Conservation (phyloP, 1,140 invertebrate genomes). For the Cataglyphis hispanica region DNA sequence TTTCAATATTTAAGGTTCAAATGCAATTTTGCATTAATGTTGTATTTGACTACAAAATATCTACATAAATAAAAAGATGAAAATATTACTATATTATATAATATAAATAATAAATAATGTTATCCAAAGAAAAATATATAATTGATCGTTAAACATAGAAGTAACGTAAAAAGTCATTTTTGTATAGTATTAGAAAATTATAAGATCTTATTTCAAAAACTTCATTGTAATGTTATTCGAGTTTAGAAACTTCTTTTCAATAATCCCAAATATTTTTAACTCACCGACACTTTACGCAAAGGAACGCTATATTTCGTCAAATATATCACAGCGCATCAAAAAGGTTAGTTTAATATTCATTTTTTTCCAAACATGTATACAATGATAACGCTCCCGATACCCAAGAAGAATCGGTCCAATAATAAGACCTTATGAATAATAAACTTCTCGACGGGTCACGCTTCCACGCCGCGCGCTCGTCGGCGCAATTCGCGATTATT, state of each 20-base stretch:
- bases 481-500: conserved; percentile 74
- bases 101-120: no score
- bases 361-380: conserved; percentile 60
- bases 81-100: no score
- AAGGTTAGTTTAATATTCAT: conserved; percentile 59
- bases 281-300: conserved; percentile 18
- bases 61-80: no score
- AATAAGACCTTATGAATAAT: conserved; percentile 74
- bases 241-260: not conserved
- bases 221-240: not conserved
- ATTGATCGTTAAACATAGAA: no score
- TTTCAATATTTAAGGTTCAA: no score
- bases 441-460: conserved; percentile 71
- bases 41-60: no score
- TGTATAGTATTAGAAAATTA: no score
- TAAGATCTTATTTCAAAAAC: no score
- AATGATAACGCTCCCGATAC: conserved; percentile 57
- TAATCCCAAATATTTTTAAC: not conserved
- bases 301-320: conserved; percentile 32
- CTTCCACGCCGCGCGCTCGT: conserved; percentile 57
- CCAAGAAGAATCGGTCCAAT: conserved; percentile 56
- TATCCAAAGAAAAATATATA: no score
- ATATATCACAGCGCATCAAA: conserved; percentile 43
- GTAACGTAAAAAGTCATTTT: no score
- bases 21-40: no score